phyloP scores from a whole-genome alignment of 2,797 vertebrate genomes.

The Epinephelus coioides region DNA sequence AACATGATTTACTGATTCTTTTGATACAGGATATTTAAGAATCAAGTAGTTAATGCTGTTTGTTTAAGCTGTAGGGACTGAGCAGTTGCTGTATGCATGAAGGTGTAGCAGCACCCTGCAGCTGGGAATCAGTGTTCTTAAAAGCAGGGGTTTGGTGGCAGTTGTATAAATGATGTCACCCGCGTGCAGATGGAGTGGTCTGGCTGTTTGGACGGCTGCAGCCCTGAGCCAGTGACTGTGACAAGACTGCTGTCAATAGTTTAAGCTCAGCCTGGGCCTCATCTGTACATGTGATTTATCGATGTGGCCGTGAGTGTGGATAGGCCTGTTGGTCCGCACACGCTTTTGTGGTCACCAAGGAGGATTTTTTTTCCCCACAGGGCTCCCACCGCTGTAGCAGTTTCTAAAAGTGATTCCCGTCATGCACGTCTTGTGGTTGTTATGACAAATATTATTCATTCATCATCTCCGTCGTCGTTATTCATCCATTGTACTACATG shows the following conservation, averaged over 20 bases:
- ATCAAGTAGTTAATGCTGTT: constrained; percentile 18
- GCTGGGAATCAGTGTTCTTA: constrained; percentile 67
- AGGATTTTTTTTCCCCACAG: constrained; percentile 47
- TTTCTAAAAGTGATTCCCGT: constrained; percentile 56
- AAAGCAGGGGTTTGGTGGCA: constrained; percentile 74
- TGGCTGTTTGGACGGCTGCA: constrained; percentile 58
- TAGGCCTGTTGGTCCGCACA: constrained; percentile 58
- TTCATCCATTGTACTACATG: constrained; percentile 51
- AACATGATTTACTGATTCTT: constrained; percentile 62
- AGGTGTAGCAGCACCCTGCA: constrained; percentile 55
- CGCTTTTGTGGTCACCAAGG: constrained; percentile 58
- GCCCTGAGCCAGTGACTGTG: constrained; percentile 54
- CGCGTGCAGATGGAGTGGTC: constrained; percentile 57
- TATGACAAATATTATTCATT: constrained; percentile 66
- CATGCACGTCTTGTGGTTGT: constrained; percentile 60
- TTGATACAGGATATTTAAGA: constrained; percentile 49
- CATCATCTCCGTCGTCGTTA: constrained; percentile 48
- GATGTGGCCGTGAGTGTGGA: constrained; percentile 64
- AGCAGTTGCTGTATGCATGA: constrained; percentile 33
- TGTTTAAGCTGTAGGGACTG: constrained; percentile 19
- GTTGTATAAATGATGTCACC: constrained; percentile 80
- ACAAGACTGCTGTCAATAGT: constrained; percentile 69
- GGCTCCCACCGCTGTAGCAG: constrained; percentile 44
- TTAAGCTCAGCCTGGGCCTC: constrained; percentile 50
- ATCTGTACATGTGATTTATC: constrained; percentile 67